Base-by-base conservation (phyloP, 2,113 vertebrate genomes). In the Sterna hirundo region DNA sequence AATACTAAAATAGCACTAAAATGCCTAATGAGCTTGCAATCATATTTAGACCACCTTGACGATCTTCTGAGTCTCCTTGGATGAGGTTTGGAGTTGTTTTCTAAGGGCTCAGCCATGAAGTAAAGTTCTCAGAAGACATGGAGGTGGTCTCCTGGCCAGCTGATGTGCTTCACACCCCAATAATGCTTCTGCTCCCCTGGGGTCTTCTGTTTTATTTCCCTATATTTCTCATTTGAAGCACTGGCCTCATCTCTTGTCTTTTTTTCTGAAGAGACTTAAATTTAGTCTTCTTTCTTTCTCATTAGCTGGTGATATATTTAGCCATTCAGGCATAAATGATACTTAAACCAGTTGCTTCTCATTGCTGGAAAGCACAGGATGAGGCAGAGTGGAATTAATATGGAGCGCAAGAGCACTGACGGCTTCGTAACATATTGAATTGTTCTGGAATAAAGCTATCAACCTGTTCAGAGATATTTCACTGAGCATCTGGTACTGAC, bases 401-500 rank as follows among this genome's bases (percentile, higher is more conserved):
- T 55, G 42, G 17, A 91, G n/a, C 78, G 52, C 69, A 76, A 78
- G n/a, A 64, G 13, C 27, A n/a, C 15, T 74, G 47, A 21, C 0
- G 0, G n/a, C 60, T 64, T 94, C 46, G 26, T 75, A 93, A 68
- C 36, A 42, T 27, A 54, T 12, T 86, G 68, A 80, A 0, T 78
- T 75, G 16, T 82, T 91, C 69, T 57, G 61, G 22, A 89, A 71
- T 89, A 69, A 55, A 51, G 20, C 84, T 78, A 71, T 82, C 57
- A 75, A 22, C 23, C n/a, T 52, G 34, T 42, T 88, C 68, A 94
- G 55, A 95, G 57, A 55, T 69, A n/a, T 47, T 91, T 91, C 52
- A 76, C 38, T 61, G 72, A 94, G 65, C 65, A 82, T 91, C 79
- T 90, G 42, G 51, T 93, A 64, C 91, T 92, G 86, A 68, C 21